Evolutionary conservation across 2,797 vertebrate species (phyloP).

Genomic region (Rousettus madagascariensis): DNA sequence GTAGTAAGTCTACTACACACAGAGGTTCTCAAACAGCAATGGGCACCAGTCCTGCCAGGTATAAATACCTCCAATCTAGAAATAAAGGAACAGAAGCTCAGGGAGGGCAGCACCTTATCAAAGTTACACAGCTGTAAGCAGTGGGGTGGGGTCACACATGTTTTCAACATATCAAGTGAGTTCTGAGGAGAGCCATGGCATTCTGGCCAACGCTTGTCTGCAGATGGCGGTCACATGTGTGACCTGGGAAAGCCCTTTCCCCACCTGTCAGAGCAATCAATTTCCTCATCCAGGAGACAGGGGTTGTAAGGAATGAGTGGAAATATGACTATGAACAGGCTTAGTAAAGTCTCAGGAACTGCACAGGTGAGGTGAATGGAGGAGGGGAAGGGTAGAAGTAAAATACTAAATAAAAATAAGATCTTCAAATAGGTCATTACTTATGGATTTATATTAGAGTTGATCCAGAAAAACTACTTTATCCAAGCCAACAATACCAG

Average conservation of each 20-base stretch:
- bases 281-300: background rate
- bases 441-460: background rate
- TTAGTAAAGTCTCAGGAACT: background rate
- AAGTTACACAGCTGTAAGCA: background rate
- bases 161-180: background rate
- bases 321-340: too few species aligned
- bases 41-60: background rate
- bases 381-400: background rate
- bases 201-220: background rate
- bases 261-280: accelerated
- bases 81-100: background rate
- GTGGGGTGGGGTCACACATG: too few species aligned
- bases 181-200: background rate
- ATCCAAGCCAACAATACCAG: background rate
- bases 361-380: background rate
- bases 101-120: background rate
- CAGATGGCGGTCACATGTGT: background rate
- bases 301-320: background rate
- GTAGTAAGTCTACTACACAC: background rate
- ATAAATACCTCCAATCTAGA: background rate
- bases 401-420: background rate
- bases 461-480: background rate
- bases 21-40: background rate
- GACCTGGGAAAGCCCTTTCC: background rate
- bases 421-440: background rate